These are phyloP conservation scores for Phylloscopus trochiloides DNA, from an alignment of 2,113 vertebrate genomes.

Conservation along the genomic window DNA sequence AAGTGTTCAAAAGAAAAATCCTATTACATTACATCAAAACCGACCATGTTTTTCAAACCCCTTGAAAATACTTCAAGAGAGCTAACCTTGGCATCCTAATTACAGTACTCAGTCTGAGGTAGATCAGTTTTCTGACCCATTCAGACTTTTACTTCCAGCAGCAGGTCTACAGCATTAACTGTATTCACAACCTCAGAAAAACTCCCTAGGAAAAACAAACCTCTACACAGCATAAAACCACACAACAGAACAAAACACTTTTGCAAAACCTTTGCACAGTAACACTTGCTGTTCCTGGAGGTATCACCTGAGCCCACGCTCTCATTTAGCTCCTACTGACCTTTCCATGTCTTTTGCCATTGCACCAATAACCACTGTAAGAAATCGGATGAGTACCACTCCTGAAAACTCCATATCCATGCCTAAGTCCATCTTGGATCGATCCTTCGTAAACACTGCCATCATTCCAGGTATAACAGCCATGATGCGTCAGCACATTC, in stretches of 20 bases:
- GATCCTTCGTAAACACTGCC: conserved; percentile 85
- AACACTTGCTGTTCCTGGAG: neutral
- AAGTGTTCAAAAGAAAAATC: neutral
- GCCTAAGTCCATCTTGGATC: conserved; percentile 74
- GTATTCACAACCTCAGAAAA: neutral
- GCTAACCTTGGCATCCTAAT: neutral
- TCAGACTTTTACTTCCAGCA: neutral
- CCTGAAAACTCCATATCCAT: conserved; percentile 82
- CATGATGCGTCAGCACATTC: conserved; percentile 79
- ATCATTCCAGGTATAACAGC: conserved; percentile 83
- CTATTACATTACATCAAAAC: neutral
- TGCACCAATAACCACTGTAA: conserved; percentile 86
- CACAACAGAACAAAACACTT: neutral
- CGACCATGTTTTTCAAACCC: neutral
- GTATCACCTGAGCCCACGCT: neutral
- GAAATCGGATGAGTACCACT: conserved; percentile 60
- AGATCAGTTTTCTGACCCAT: neutral
- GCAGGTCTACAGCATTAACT: neutral
- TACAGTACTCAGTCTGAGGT: neutral
- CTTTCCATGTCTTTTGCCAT: conserved; percentile 86
- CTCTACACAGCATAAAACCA: neutral
- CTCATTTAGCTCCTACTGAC: conserved; percentile 57
- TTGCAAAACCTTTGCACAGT: neutral
- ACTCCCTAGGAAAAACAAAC: neutral
- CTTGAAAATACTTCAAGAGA: neutral